Base-by-base conservation (phyloP, 2,888 invertebrate genomes). In the Tuberolachnus salignus region DNA sequence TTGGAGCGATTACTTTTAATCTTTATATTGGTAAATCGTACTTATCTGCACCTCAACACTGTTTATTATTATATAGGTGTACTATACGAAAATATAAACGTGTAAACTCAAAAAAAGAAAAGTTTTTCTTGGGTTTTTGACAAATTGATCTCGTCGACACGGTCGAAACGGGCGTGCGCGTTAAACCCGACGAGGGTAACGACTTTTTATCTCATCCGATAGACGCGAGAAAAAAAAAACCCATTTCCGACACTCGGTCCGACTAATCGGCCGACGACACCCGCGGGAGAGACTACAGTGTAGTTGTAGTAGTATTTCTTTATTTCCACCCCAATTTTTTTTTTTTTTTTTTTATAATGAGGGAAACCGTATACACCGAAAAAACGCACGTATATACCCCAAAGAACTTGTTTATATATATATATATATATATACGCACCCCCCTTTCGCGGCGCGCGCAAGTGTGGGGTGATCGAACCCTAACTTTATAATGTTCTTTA, bases 241-340 rank as follows among this genome's bases (percentile, higher is more conserved):
- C 78, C 78, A 78, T 78, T 78, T 78, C 78, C 69, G 78, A 78
- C 67, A 59, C 67, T 78, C 78, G 49, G 57, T 59, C 78, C 69
- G 78, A 78, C 78, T 78, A 78, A 78, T 78, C 78, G 78, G 78
- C 78, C 69, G 78, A 78, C 78, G 78, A 78, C 78, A 78, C 78
- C 78, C 78, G 78, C 78, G 78, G 67, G 78, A 78, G 34, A 34
- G 34, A 34, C 34, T 6, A 78, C 67, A n/a, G 66, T 16, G 64
- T 16, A 11, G 21, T 63, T 19, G 34, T 63, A 44, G 64, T 21
- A 11, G 21, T 73, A 14, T 67, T 63, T 51, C n/a, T n/a, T n/a
- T n/a, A n/a, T 61, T 21, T 34, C 34, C 34, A 4, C 34, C 34
- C 34, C 34, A 6, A n/a, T n/a, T 46, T 59, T 55, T 72, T 46